These are phyloP conservation scores for Hyles vespertilio DNA, from an alignment of 1,140 invertebrate species.

Conservation along the genomic window DNA sequence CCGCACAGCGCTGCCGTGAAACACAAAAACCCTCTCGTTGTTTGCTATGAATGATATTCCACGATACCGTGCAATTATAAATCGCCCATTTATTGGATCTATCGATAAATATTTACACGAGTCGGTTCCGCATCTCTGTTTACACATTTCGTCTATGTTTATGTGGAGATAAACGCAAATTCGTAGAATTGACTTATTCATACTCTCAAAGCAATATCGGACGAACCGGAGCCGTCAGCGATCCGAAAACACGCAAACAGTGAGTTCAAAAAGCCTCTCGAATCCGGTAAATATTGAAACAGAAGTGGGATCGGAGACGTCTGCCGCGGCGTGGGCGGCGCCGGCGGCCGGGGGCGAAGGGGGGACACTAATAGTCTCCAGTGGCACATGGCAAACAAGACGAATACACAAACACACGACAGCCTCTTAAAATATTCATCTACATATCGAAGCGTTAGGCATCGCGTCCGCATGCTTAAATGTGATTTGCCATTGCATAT, in stretches of 20 bases:
- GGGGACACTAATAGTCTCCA: slow-evolving; percentile 65
- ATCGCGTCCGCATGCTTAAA: not conserved
- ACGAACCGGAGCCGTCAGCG: slow-evolving; percentile 62
- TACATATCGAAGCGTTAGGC: slow-evolving; percentile 50
- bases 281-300: slow-evolving; percentile 73
- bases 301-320: slow-evolving; percentile 70
- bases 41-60: slow-evolving; percentile 39
- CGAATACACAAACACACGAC: slow-evolving; percentile 52
- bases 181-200: slow-evolving; percentile 63
- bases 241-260: slow-evolving; percentile 72
- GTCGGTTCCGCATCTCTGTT: slow-evolving; percentile 37
- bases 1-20: slow-evolving; percentile 29
- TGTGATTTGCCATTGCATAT: no score
- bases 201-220: slow-evolving; percentile 68
- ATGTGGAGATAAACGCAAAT: slow-evolving; percentile 39
- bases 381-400: slow-evolving; percentile 65
- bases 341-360: slow-evolving; percentile 21
- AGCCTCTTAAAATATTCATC: slow-evolving; percentile 66
- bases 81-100: not conserved
- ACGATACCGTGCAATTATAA: slow-evolving; percentile 21
- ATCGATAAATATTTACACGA: slow-evolving; percentile 22
- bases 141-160: slow-evolving; percentile 35
- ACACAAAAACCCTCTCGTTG: slow-evolving; percentile 43
- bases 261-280: slow-evolving; percentile 73
- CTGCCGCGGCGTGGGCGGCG: slow-evolving; percentile 35